Evolutionary conservation across 2,113 vertebrate species (phyloP).

Genomic region (Pomatostomus ruficeps): DNA sequence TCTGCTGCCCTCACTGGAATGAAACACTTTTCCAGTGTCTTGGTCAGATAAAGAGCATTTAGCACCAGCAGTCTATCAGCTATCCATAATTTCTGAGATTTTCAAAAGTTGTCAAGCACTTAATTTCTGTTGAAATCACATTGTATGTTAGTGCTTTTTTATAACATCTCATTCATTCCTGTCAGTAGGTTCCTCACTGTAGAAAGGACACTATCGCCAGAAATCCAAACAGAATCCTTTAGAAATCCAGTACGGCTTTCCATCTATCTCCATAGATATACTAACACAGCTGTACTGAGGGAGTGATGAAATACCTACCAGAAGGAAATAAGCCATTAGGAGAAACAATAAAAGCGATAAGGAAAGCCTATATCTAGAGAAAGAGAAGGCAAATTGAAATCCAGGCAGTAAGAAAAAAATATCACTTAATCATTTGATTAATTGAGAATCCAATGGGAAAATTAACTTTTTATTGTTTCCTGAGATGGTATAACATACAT

Average conservation of each 20-base stretch:
- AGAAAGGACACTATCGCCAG: background rate
- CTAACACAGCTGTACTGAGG: background rate
- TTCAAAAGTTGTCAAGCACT: background rate
- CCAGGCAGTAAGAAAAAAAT: background rate
- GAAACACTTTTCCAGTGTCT: background rate
- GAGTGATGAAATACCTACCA: background rate
- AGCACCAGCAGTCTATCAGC: background rate
- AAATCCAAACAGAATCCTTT: background rate
- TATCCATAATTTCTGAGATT: background rate
- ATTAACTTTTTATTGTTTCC: background rate
- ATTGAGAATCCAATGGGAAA: background rate
- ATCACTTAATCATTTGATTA: background rate
- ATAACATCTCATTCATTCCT: background rate
- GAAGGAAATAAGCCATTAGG: background rate
- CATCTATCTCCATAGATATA: background rate
- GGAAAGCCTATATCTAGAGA: background rate
- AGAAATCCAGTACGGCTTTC: background rate
- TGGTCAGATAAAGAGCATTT: background rate
- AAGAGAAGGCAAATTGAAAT: background rate
- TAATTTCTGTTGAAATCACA: background rate
- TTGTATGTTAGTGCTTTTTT: background rate
- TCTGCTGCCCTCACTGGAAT: background rate
- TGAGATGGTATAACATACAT: background rate
- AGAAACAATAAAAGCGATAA: background rate
- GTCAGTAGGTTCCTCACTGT: background rate